Base-by-base conservation (phyloP, 2,113 vertebrate species). In the Pangasianodon hypophthalmus region DNA sequence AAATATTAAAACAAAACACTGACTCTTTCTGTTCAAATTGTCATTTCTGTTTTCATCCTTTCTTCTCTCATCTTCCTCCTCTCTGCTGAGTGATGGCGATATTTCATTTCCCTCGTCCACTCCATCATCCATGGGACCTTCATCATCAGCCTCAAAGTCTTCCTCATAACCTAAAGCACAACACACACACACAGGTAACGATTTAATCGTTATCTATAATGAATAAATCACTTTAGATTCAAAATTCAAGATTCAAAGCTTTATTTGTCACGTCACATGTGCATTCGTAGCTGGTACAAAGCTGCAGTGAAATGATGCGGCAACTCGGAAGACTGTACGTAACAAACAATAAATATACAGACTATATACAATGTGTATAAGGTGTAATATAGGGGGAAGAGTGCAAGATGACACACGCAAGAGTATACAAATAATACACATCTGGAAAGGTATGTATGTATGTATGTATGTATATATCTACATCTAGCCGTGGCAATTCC, bases 121-220 rank as follows among this genome's bases (percentile, higher is more conserved):
- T 73, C 93, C 92, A 90, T 96, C 95, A 58, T 96, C 96, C 54
- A 88, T 92, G 82, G 93, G 93, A 75, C 95, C 96, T 88, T 97
- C 96, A 48, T 97, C 96, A 11, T 97, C 97, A 89, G 91, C 95
- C 96, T 99, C 98, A 96, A 98, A 99, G 95, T 98, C 98, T 93
- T 98, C 97, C 88, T 98, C 97, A 83, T 98, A 98, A 86, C 97
- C 98, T 99, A 87, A 75, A 83, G 86, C 41, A 86, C 58, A 64
- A 32, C 8, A 91, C 85, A 93, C 92, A 29, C 44, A 79, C 46
- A 80, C 11, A 79, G 5, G 26, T 16, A 44, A 14, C 14, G 14
- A 14, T 84, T 48, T 52, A 13, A 85, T 26, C 46, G 41, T 26
- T n/a, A 48, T 41, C 32, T 7, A 5, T 60, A 71, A 29, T 75